These are phyloP conservation scores for Meandrusa payeni DNA, from an alignment of 2,888 invertebrate genomes.

Conservation along the genomic window DNA sequence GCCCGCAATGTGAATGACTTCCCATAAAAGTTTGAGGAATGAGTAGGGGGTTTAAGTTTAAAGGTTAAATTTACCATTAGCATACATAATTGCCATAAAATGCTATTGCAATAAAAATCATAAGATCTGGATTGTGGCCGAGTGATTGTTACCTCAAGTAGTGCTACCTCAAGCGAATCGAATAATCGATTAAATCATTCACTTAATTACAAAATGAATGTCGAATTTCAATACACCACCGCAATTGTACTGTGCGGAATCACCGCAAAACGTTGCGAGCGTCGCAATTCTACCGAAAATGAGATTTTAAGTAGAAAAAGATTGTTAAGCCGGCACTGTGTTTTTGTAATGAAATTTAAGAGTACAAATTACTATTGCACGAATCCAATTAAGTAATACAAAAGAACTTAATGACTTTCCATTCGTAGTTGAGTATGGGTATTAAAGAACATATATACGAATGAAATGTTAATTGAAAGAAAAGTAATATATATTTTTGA, in stretches of 20 bases:
- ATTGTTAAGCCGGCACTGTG: slow-evolving; percentile 7
- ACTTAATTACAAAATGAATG: slow-evolving; percentile 70
- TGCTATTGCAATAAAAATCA: too few relatives aligned
- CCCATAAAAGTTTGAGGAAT: too few relatives aligned
- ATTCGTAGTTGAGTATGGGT: neutral
- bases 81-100: too few relatives aligned
- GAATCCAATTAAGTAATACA: neutral
- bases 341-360: slow-evolving; percentile 9
- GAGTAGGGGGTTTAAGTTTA: too few relatives aligned
- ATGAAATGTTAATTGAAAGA: too few relatives aligned
- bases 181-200: slow-evolving; percentile 65
- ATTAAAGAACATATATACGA: too few relatives aligned
- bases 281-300: slow-evolving; percentile 3
- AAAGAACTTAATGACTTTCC: neutral
- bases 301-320: slow-evolving; percentile 18
- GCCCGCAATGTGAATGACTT: too few relatives aligned
- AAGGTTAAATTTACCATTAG: too few relatives aligned
- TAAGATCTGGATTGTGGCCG: too few relatives aligned
- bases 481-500: too few relatives aligned
- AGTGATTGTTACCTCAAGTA: slow-evolving; percentile 44
- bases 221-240: slow-evolving; percentile 39
- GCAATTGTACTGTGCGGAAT: slow-evolving; percentile 27
- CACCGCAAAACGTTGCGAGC: slow-evolving; percentile 10
- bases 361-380: slow-evolving; percentile 1
- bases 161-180: slow-evolving; percentile 55